Evolutionary conservation across 2,113 vertebrate genomes (phyloP).

Genomic region (Peromyscus leucopus): DNA sequence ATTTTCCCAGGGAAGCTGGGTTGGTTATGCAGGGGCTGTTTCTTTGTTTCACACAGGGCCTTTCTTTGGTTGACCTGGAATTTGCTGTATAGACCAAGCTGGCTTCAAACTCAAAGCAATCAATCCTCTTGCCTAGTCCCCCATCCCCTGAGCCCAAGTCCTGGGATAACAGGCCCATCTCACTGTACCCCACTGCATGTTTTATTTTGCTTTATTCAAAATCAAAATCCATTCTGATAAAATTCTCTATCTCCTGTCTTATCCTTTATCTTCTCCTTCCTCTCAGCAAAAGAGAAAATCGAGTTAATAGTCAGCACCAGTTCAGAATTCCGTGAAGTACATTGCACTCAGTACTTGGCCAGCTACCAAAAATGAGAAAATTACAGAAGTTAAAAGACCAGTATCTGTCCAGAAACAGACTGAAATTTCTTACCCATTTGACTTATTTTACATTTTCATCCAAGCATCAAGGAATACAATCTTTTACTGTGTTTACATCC

Average conservation of each 20-base stretch:
- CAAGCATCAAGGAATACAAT: background rate
- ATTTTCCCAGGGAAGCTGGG: background rate
- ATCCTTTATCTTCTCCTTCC: background rate
- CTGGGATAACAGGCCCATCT: background rate
- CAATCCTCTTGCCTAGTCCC: background rate
- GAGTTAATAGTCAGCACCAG: background rate
- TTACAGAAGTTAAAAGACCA: background rate
- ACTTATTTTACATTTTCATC: background rate
- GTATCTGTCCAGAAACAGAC: background rate
- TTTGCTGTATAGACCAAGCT: background rate
- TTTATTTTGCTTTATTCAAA: constrained; percentile 56
- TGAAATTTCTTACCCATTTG: background rate
- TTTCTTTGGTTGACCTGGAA: background rate
- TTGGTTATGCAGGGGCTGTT: background rate
- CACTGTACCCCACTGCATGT: background rate
- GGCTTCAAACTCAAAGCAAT: background rate
- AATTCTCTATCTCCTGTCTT: background rate
- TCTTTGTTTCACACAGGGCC: background rate
- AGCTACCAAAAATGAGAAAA: constrained; percentile 56
- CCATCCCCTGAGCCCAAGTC: background rate
- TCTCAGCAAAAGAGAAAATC: background rate
- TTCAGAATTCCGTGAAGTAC: background rate
- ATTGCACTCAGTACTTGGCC: background rate
- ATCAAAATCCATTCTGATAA: constrained; percentile 21
- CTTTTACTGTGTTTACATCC: constrained; percentile 3